A percentile compares a stretch with the other conserved stretches of the same genome.
These are phyloP conservation scores for Lophius piscatorius DNA, from an alignment of 2,113 vertebrate genomes.

Conservation along the genomic window DNA sequence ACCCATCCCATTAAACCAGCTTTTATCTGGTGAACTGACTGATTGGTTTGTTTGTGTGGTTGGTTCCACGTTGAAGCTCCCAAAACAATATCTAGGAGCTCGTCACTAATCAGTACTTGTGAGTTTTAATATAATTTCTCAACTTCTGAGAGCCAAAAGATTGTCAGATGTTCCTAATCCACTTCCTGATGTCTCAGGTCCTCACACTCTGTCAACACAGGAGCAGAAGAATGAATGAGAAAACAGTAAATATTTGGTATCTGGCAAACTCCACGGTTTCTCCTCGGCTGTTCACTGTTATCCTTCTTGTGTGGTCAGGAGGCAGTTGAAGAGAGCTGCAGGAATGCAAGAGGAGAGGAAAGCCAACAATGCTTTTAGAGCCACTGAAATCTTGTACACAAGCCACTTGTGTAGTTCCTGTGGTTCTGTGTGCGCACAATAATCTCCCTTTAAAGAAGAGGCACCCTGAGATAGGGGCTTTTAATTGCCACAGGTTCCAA, in stretches of 20 bases:
- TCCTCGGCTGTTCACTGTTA: background rate
- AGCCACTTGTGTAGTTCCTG: conserved; percentile 45
- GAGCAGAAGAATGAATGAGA: conserved; percentile 34
- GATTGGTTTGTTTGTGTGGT: conserved; percentile 35
- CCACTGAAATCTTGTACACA: conserved; percentile 33
- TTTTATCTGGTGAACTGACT: conserved; percentile 35
- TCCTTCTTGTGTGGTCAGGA: conserved; percentile 71
- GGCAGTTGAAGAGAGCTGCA: conserved; percentile 44
- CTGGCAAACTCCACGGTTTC: conserved; percentile 25
- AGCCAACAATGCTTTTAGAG: conserved; percentile 74
- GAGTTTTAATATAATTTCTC: conserved; percentile 35
- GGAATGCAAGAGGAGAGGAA: conserved; percentile 55
- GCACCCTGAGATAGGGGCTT: conserved; percentile 30
- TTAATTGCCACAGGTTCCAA: conserved; percentile 33
- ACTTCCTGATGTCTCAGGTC: conserved; percentile 26
- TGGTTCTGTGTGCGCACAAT: conserved; percentile 21
- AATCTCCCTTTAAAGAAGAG: conserved; percentile 38
- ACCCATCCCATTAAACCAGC: conserved; percentile 34
- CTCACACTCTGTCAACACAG: conserved; percentile 5
- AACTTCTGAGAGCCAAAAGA: conserved; percentile 11
- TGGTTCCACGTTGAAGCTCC: conserved; percentile 15
- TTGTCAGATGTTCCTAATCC: conserved; percentile 23
- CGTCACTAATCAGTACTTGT: conserved; percentile 28
- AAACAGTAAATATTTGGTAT: conserved; percentile 61
- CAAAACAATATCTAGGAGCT: conserved; percentile 16